Percentiles rank a stretch among this genome's conserved stretches.
These are phyloP conservation scores for Lobophora halterata DNA, from an alignment of 2,888 invertebrate genomes.

Conservation along the genomic window DNA sequence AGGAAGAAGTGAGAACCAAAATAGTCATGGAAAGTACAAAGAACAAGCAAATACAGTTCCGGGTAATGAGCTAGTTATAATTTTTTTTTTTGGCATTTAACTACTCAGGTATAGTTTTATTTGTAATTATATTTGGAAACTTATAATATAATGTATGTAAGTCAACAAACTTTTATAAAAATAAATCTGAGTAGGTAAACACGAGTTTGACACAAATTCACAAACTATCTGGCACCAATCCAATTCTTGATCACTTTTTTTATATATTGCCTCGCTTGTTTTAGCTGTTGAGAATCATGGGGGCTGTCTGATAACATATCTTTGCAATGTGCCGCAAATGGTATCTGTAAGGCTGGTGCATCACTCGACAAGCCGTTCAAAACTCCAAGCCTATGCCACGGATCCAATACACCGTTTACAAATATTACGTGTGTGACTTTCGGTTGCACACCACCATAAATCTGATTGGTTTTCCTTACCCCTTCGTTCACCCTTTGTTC, in stretches of 20 bases:
- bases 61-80: too few relatives aligned
- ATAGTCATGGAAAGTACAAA: too few relatives aligned
- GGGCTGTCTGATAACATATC: conserved; percentile 53
- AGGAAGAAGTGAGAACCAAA: too few relatives aligned
- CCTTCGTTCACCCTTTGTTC: conserved; percentile 54
- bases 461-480: conserved; percentile 62
- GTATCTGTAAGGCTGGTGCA: conserved; percentile 59
- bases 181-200: too few relatives aligned
- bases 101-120: too few relatives aligned
- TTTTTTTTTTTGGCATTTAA: too few relatives aligned
- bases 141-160: too few relatives aligned
- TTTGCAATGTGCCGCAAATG: conserved; percentile 55
- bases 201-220: conserved; percentile 1
- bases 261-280: conserved; percentile 52
- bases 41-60: too few relatives aligned
- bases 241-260: conserved; percentile 62
- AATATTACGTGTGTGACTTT: conserved; percentile 79
- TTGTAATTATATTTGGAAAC: too few relatives aligned
- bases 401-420: conserved; percentile 81
- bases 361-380: conserved; percentile 63
- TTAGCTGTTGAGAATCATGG: conserved; percentile 56
- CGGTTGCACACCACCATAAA: conserved; percentile 71
- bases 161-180: too few relatives aligned
- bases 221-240: conserved; percentile 52
- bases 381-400: conserved; percentile 79